Base-by-base conservation (phyloP, 2,113 vertebrate species). In the human region DNA sequence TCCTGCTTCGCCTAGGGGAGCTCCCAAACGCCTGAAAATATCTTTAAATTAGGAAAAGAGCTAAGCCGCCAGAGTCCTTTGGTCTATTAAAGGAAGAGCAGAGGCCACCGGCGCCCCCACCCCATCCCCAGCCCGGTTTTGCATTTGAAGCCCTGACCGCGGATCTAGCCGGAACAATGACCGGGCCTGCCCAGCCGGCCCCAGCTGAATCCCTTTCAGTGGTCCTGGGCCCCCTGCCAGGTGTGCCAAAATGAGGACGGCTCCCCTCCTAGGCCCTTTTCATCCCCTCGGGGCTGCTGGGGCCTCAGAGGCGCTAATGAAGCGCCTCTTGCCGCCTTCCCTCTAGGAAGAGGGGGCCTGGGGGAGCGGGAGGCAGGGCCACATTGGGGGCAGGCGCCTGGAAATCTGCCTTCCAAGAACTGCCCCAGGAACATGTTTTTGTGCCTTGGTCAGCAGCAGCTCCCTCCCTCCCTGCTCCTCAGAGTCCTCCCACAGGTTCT, bases 31-130 rank as follows among this genome's bases (percentile, higher is more conserved):
- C 96, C 97, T 72, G 96, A 93, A 97, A 98, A 97, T 97, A 96
- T 96, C 97, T 98, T 98, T 98, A 98, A 98, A 98, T 98, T 97
- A 97, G 97, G 97, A 97, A 98, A 97, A 97, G 97, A 97, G 93
- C 97, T 93, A 68, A 97, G 96, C 98, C 91, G 96, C 97, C 92
- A 82, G 96, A 90, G 93, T 89, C 97, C 98, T 98, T 98, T 98
- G 97, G 98, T 98, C 96, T 98, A 95, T 95, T 97, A 96, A 94
- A 97, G 96, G 68, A 84, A 75, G 97, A 95, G 96, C 97, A 96
- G 93, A 98, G 97, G 97, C 97, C 97, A 98, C 75, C 25, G 45
- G 96, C 87, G 61, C 79, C 96, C 92, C 96, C 90, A 80, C n/a
- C 64, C 72, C 90, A 88, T 38, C 43, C 72, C 78, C 59, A 52